These are phyloP conservation scores for Ammodytes dubius DNA, from an alignment of 2,113 vertebrate genomes.

Conservation along the genomic window DNA sequence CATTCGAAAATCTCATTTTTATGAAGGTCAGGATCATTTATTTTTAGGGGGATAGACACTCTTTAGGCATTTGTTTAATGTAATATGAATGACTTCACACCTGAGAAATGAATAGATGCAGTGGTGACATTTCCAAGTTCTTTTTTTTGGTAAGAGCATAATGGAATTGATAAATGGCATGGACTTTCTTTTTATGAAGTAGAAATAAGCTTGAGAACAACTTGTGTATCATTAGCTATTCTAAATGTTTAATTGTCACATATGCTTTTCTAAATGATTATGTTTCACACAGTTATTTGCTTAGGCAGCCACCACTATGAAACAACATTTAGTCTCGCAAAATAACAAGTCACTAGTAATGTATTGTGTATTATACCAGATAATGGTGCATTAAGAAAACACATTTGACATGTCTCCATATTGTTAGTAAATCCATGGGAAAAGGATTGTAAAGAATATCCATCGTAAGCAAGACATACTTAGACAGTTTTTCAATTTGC, in stretches of 20 bases:
- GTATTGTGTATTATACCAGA: conserved; percentile 24
- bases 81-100: conserved; percentile 81
- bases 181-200: conserved; percentile 72
- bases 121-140: conserved; percentile 82
- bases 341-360: conserved; percentile 16
- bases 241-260: conserved; percentile 74
- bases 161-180: conserved; percentile 78
- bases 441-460: background rate
- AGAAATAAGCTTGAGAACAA: conserved; percentile 76
- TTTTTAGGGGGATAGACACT: conserved; percentile 74
- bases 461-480: too few species aligned
- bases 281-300: conserved; percentile 44
- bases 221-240: conserved; percentile 73
- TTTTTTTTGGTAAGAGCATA: conserved; percentile 77
- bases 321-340: conserved; percentile 5
- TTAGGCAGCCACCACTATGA: background rate
- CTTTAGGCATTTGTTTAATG: conserved; percentile 82
- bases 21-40: conserved; percentile 85
- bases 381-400: conserved; percentile 23
- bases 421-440: background rate
- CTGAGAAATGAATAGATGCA: conserved; percentile 81
- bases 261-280: conserved; percentile 58
- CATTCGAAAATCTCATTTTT: conserved; percentile 83
- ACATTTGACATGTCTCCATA: conserved; percentile 1
- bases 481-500: background rate